Evolutionary conservation across 2,797 vertebrate genomes (phyloP).

Genomic region (Cossypha niveicapilla): DNA sequence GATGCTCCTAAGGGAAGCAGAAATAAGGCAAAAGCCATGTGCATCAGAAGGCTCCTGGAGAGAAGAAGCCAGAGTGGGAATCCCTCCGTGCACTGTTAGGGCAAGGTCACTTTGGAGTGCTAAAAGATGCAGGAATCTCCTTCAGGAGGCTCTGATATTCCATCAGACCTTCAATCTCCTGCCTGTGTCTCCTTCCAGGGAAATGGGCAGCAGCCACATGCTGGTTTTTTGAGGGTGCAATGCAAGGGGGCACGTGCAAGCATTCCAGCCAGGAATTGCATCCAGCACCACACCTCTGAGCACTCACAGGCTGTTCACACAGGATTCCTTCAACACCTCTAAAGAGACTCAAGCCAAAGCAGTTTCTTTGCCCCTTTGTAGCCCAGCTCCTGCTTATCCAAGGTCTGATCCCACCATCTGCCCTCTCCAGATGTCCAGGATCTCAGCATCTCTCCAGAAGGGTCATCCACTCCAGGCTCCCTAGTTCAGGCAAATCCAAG

Average conservation of each 20-base stretch:
- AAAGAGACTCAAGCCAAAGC: not conserved
- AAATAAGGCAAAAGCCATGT: not conserved
- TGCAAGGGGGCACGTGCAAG: not conserved
- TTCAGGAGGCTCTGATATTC: not conserved
- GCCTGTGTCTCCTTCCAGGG: not conserved
- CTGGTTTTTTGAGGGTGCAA: not conserved
- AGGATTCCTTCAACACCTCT: not conserved
- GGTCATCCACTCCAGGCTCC: not conserved
- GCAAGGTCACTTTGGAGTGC: not conserved
- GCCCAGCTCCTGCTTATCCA: not conserved
- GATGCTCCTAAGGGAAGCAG: not conserved
- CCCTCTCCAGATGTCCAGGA: not conserved
- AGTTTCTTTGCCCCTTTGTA: not conserved
- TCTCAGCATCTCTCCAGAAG: not conserved
- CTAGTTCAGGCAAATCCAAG: not conserved
- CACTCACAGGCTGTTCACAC: accelerated
- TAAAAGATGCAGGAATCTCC: not conserved
- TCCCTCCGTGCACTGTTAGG: not conserved
- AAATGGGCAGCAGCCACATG: not conserved
- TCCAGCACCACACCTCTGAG: accelerated
- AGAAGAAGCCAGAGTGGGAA: not conserved
- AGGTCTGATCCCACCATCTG: not conserved
- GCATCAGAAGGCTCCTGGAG: not conserved
- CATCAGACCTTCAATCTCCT: not conserved
- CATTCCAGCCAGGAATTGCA: not conserved